Evolutionary conservation across 2,113 vertebrate genomes (phyloP).

Genomic region (Lichenostomus cassidix): DNA sequence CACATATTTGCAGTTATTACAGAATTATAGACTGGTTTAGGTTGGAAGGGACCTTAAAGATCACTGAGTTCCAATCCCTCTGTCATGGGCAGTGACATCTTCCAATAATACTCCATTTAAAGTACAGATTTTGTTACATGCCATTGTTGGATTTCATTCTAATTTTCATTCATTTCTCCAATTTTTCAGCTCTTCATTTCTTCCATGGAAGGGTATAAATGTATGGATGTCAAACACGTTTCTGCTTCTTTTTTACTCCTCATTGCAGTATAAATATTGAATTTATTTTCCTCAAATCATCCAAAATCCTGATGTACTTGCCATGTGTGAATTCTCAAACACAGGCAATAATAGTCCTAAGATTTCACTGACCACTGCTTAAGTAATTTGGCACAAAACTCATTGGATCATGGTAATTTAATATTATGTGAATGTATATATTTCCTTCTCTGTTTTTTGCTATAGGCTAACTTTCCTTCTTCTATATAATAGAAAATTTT

Average conservation of each 20-base stretch:
- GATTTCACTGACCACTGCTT: not conserved
- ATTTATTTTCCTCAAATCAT: not conserved
- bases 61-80: accelerated
- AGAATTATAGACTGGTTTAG: not conserved
- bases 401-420: not conserved
- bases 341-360: not conserved
- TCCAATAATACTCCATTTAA: not conserved
- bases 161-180: not conserved
- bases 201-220: not conserved
- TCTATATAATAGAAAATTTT: not conserved
- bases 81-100: not conserved
- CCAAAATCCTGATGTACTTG: not conserved
- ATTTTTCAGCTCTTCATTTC: not conserved
- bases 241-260: not conserved
- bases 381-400: not conserved
- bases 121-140: not conserved
- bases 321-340: not conserved
- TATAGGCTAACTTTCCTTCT: not conserved
- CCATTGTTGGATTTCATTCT: not conserved
- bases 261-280: not conserved
- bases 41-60: not conserved
- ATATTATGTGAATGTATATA: not conserved
- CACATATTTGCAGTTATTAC: not conserved
- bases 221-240: not conserved
- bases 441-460: not conserved